These are phyloP conservation scores for Cyprinodon diabolis DNA, from an alignment of 2,797 vertebrate species.

Conservation along the genomic window DNA sequence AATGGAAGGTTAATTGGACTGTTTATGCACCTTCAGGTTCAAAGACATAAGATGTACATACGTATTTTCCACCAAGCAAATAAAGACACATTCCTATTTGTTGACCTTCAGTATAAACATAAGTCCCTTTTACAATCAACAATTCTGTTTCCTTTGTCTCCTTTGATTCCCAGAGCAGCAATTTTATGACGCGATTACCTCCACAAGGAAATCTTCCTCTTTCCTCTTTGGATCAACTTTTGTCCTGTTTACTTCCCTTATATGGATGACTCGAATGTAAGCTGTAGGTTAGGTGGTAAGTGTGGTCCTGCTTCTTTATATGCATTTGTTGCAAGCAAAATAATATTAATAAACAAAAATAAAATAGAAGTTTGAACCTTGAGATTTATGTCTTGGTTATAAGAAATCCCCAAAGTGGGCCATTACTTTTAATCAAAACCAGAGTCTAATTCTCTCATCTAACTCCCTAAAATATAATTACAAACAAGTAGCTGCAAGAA, in stretches of 20 bases:
- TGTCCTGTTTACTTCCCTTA: conserved; percentile 22
- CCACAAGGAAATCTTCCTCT: neutral
- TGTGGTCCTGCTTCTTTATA: conserved; percentile 8
- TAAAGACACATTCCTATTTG: neutral
- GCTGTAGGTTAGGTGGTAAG: conserved; percentile 23
- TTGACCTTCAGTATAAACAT: conserved; percentile 1
- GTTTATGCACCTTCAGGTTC: neutral
- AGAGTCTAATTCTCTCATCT: conserved; percentile 36
- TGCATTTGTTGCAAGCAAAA: conserved; percentile 17
- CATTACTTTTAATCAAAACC: conserved; percentile 48
- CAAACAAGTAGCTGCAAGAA: conserved; percentile 27
- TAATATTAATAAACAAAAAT: neutral
- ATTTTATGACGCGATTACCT: conserved; percentile 12
- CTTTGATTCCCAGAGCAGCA: conserved; percentile 13
- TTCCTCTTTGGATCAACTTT: conserved; percentile 3
- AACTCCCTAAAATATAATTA: conserved; percentile 39
- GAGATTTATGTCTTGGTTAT: conserved; percentile 47
- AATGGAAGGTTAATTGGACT: neutral
- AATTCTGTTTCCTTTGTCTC: conserved; percentile 18
- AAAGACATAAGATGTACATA: neutral
- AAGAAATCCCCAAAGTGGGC: conserved; percentile 48
- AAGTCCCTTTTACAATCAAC: conserved; percentile 18
- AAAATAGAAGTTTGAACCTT: conserved; percentile 18
- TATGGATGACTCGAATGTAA: conserved; percentile 40
- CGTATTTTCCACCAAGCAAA: neutral